These are phyloP conservation scores for Agapostemon virescens DNA, from an alignment of 2,888 invertebrate species.

Conservation along the genomic window DNA sequence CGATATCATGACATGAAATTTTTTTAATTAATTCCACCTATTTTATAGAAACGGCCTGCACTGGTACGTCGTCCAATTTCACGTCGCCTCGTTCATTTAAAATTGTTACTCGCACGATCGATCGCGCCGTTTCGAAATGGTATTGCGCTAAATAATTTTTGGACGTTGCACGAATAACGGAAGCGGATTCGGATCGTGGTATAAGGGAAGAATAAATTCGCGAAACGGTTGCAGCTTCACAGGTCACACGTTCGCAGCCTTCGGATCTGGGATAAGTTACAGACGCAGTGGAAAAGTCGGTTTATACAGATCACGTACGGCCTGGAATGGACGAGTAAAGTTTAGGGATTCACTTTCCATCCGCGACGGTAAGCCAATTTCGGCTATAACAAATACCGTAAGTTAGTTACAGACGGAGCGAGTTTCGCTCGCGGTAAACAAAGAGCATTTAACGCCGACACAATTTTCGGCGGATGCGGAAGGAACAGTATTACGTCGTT, in stretches of 20 bases:
- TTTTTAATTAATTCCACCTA: too few relatives aligned
- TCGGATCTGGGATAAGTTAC: constrained; percentile 64
- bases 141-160: constrained; percentile 45
- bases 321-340: constrained; percentile 55
- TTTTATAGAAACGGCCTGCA: too few relatives aligned
- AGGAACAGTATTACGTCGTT: not conserved
- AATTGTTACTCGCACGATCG: constrained; percentile 15
- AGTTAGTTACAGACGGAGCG: constrained; percentile 39
- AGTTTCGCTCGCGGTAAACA: constrained; percentile 19
- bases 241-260: constrained; percentile 64
- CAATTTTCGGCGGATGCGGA: not conserved
- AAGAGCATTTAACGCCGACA: constrained; percentile 33
- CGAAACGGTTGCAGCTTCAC: constrained; percentile 39
- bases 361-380: constrained; percentile 49
- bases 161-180: not conserved
- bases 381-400: constrained; percentile 59
- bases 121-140: not conserved
- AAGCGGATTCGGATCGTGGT: constrained; percentile 3
- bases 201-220: constrained; percentile 41
- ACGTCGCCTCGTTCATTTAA: constrained; percentile 8
- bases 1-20: too few relatives aligned
- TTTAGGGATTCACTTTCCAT: constrained; percentile 61
- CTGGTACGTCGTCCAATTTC: not conserved
- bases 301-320: constrained; percentile 65
- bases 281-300: constrained; percentile 49